Percentiles rank a stretch among this genome's conserved stretches.
phyloP scores from a whole-genome alignment of 1,140 invertebrate species.

The Plectus sambesii region DNA sequence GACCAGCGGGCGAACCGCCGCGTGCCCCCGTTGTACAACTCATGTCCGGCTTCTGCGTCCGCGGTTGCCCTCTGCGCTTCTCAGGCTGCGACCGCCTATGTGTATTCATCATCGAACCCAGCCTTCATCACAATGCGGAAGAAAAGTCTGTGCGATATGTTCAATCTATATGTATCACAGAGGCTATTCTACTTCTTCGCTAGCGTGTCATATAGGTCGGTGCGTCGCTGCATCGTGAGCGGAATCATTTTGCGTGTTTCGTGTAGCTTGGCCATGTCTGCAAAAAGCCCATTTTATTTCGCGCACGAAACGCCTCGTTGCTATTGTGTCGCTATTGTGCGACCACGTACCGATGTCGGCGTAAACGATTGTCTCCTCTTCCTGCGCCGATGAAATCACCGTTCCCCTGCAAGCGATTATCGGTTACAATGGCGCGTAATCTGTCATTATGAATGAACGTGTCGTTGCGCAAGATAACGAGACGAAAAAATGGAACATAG shows the following conservation, averaged over 20 bases:
- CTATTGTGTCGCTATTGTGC: neutral
- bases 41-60: too few species aligned
- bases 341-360: neutral
- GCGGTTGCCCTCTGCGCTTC: too few species aligned
- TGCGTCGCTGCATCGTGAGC: neutral
- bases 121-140: too few species aligned
- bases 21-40: too few species aligned
- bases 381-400: constrained; percentile 42
- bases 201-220: neutral
- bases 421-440: neutral
- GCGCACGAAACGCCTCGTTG: neutral
- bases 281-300: neutral
- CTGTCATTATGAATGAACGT: neutral
- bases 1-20: too few species aligned
- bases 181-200: too few species aligned
- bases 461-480: neutral
- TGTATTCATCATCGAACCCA: too few species aligned
- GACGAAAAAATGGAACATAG: neutral
- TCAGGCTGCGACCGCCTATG: too few species aligned
- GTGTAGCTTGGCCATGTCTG: neutral
- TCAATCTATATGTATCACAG: too few species aligned
- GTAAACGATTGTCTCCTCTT: constrained; percentile 31
- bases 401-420: constrained; percentile 37
- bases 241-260: neutral
- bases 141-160: too few species aligned